Base-by-base conservation (phyloP, 2,888 invertebrate genomes). In the Tribolium freemani region DNA sequence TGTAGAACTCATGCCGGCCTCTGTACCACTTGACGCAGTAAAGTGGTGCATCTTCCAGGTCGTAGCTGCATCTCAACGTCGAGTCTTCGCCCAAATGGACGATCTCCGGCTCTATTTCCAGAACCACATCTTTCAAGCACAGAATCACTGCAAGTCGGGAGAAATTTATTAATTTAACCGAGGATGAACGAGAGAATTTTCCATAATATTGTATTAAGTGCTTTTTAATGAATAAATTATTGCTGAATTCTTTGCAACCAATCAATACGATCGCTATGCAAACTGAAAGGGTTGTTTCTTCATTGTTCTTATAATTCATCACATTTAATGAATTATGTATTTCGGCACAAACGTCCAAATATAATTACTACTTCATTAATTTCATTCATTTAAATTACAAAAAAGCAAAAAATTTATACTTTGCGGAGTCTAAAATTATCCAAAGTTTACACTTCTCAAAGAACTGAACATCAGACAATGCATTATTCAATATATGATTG, bases 11-110 rank as follows among this genome's bases (percentile, higher is more conserved):
- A 81, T 92, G 90, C 83, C 88, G 91, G 8, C 95, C 95, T 63
- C 95, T 89, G 87, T 95, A 96, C 93, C 94, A 96, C 88, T 95
- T 95, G 74, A 95, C 93, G 5, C 94, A 91, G 87, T 95, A 95
- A 21, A 95, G 88, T 0, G 92, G 92, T 0, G 91, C 92, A 0
- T 91, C 92, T 81, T 94, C 92, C 86, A 94, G 89, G 84, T 95
- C 93, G 81, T 95, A 92, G 77, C 91, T 88, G 86, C 95, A 95
- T 60, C 90, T 89, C 51, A 95, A 87, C 4, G 91, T 90, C 5
- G 92, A 94, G 77, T 91, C 90, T 58, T 91, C 90, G 2, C 93
- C 93, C 64, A 90, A 88, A 83, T 93, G 90, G 60, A 94, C 93
- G 5, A 90, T 89, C 56, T 91, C 87, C 6, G 94, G 94, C 77